phyloP scores from a whole-genome alignment of 2,888 invertebrate genomes.

The Pandemis corylana region DNA sequence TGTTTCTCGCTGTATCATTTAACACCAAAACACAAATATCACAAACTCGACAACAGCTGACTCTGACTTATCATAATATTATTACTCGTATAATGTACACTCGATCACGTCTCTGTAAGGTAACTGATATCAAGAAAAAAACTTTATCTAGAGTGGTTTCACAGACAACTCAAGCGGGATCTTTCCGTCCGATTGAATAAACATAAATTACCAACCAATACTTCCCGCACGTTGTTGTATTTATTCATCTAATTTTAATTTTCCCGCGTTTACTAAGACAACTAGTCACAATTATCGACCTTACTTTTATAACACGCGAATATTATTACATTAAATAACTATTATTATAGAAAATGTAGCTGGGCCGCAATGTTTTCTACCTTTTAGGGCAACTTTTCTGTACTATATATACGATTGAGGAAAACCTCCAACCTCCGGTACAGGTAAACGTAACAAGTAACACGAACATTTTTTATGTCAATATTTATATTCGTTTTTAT shows the following conservation, averaged over 20 bases:
- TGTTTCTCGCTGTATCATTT: background rate
- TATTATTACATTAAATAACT: background rate
- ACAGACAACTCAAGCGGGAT: background rate
- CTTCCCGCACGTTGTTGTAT: background rate
- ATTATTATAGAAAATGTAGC: no score
- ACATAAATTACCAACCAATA: background rate
- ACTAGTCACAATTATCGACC: background rate
- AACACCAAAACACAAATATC: conserved; percentile 22
- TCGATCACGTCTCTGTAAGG: background rate
- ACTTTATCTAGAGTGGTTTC: background rate
- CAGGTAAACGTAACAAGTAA: background rate
- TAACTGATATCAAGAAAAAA: background rate
- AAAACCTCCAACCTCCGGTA: background rate
- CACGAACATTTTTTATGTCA: background rate
- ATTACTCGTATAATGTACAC: background rate
- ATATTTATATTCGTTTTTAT: background rate
- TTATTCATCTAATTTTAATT: background rate
- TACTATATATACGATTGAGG: background rate
- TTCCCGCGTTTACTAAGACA: background rate
- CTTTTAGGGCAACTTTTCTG: no score
- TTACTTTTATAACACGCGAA: background rate
- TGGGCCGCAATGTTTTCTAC: no score
- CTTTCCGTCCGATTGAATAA: background rate
- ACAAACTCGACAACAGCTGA: conserved; percentile 1
- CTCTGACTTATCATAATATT: background rate